Conservation (phyloP, 2,797 vertebrate species). For the Champsocephalus esox region DNA sequence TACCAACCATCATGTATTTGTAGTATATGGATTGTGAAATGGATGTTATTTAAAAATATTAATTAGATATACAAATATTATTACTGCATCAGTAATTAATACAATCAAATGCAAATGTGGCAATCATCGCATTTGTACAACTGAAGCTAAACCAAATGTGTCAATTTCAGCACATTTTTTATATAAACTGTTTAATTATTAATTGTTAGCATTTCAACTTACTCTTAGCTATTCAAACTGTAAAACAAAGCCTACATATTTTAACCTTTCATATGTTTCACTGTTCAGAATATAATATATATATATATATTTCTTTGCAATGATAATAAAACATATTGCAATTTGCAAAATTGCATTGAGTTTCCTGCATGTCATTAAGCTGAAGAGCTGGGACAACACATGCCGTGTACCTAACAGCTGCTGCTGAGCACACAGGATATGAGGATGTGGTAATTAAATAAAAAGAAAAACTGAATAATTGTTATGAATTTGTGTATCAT, state of each 20-base stretch:
- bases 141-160: too few species aligned
- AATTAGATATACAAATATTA: not conserved
- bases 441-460: constrained; percentile 37
- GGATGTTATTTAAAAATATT: not conserved
- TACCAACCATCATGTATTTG: not conserved
- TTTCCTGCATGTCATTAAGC: not conserved
- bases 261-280: too few species aligned
- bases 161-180: too few species aligned
- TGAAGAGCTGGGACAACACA: not conserved
- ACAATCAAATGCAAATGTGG: too few species aligned
- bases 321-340: too few species aligned
- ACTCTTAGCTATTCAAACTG: too few species aligned
- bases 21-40: too few species aligned
- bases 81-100: not conserved
- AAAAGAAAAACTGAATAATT: constrained; percentile 41
- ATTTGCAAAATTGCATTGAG: not conserved
- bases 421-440: constrained; percentile 32
- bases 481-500: constrained; percentile 20
- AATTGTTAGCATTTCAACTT: not conserved
- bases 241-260: too few species aligned
- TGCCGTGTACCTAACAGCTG: constrained; percentile 37
- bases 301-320: not conserved
- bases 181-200: not conserved
- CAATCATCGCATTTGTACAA: not conserved
- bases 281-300: not conserved